Evolutionary conservation across 2,797 vertebrate species (phyloP).

Genomic region (Oryzias dopingdopingensis): DNA sequence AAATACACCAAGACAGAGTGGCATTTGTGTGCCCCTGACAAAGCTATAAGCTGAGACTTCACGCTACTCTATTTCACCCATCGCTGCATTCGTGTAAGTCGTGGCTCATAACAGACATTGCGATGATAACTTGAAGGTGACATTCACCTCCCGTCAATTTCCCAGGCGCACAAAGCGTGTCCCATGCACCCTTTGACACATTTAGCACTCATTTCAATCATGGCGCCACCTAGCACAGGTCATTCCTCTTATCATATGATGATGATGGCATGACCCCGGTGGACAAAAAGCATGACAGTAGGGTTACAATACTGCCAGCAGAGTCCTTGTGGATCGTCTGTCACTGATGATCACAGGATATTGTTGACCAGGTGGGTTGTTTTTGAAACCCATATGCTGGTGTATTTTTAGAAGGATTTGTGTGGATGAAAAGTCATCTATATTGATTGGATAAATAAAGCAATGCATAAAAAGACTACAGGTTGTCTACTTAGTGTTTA

Average conservation of each 20-base stretch:
- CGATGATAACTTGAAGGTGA: constrained; percentile 72
- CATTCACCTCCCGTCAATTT: constrained; percentile 70
- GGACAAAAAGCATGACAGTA: constrained; percentile 28
- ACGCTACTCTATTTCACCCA: constrained; percentile 47
- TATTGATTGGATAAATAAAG: background rate
- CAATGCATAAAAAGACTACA: background rate
- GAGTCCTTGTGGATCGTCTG: constrained; percentile 26
- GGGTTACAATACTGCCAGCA: constrained; percentile 38
- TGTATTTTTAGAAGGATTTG: background rate
- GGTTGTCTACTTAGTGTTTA: background rate
- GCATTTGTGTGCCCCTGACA: constrained; percentile 35
- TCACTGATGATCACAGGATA: constrained; percentile 30
- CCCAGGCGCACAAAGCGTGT: constrained; percentile 32
- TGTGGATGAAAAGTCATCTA: background rate
- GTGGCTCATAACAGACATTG: constrained; percentile 29
- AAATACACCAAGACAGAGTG: constrained; percentile 18
- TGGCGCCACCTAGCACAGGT: constrained; percentile 23
- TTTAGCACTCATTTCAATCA: constrained; percentile 60
- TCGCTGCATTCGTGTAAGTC: constrained; percentile 50
- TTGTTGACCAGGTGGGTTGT: constrained; percentile 1
- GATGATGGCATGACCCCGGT: constrained; percentile 55
- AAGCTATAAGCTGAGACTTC: constrained; percentile 13
- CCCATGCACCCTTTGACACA: constrained; percentile 55
- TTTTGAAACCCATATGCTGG: background rate
- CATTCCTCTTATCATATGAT: constrained; percentile 39